Evolutionary conservation across 2,113 vertebrate species (phyloP), one percentile per base, ranked within the genome.

Genomic region (Puffinus mauretanicus): DNA sequence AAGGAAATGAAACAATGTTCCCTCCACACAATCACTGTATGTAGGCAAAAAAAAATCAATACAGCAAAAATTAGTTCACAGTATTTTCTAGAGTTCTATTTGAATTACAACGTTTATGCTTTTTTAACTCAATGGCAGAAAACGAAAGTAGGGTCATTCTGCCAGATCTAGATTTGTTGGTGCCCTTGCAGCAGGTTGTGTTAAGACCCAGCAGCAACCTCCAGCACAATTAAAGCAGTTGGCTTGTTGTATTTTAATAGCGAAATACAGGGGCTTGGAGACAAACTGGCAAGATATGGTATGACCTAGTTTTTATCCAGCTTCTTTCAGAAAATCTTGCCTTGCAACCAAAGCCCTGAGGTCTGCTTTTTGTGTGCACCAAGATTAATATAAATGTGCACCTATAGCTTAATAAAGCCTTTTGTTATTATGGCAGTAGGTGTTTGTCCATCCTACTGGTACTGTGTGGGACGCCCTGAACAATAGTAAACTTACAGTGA

Each of bases 1-100:
- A 93, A 94, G 89, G 86, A 96, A 94, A 86, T 55, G 22, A 95
- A 97, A 91, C 93, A 85, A 93, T 44, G 80, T 21, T 84, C 60
- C 51, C 38, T 32, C 14, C 24, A 60, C 25, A 34, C 38, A 86
- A 58, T n/a, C 24, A 66, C 81, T 38, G 46, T 36, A 29, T 10
- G 32, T 34, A 75, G 6, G 58, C 4, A 38, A 38, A 86, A 67
- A 73, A 73, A 78, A 49, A 64, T 51, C 11, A 71, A 71, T 44
- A 51, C 5, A 67, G 36, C 14, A 87, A 93, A 94, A 69, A 40
- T 27, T 8, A 91, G 69, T 61, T 73, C 27, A 58, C 26, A 13
- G 7, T 64, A 30, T 90, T 88, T 89, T 60, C 51, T 44, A 89
- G 30, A 82, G 27, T 36, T 71, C 51, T 32, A 15, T 42, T 51